Percentiles rank a stretch among this genome's conserved stretches.
These are phyloP conservation scores for Aleadryas rufinucha DNA, from an alignment of 2,113 vertebrate species.

Conservation along the genomic window DNA sequence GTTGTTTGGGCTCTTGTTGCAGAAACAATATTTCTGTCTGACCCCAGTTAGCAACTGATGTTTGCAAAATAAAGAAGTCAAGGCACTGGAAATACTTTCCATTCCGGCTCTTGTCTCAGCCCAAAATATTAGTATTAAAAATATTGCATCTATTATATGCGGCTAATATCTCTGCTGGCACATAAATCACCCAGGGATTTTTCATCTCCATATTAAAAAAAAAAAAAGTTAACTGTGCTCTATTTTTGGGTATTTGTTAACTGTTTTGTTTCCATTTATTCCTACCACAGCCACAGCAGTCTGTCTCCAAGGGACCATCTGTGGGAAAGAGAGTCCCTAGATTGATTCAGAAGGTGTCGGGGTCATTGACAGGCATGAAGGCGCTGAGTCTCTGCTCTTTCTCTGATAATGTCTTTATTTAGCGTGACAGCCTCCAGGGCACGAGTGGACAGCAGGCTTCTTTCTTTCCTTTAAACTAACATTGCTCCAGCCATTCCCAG, in stretches of 20 bases:
- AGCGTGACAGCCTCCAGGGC: slow-evolving; percentile 30
- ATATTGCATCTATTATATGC: slow-evolving; percentile 52
- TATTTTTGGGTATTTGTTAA: slow-evolving; percentile 42
- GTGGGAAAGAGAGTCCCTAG: slow-evolving; percentile 14
- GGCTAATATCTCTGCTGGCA: slow-evolving; percentile 46
- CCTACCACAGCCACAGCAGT: background rate
- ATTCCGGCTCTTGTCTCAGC: slow-evolving; percentile 51
- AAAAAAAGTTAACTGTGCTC: background rate
- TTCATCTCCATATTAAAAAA: background rate
- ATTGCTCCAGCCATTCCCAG: slow-evolving; percentile 6
- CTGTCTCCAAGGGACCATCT: slow-evolving; percentile 47
- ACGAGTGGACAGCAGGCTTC: background rate
- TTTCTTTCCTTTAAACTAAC: background rate
- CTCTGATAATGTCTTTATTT: slow-evolving; percentile 39
- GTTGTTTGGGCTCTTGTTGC: slow-evolving; percentile 61
- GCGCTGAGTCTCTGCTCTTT: background rate
- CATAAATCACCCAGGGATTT: slow-evolving; percentile 34
- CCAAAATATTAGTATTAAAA: slow-evolving; percentile 67
- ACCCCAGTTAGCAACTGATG: slow-evolving; percentile 65
- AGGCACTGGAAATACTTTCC: slow-evolving; percentile 66
- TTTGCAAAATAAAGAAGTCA: slow-evolving; percentile 70
- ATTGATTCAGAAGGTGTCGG: background rate
- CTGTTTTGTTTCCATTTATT: background rate
- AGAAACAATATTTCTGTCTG: slow-evolving; percentile 66
- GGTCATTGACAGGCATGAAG: slow-evolving; percentile 16